Conservation (phyloP, 2,797 vertebrate genomes). For the Helicolenus hilgendorfi region DNA sequence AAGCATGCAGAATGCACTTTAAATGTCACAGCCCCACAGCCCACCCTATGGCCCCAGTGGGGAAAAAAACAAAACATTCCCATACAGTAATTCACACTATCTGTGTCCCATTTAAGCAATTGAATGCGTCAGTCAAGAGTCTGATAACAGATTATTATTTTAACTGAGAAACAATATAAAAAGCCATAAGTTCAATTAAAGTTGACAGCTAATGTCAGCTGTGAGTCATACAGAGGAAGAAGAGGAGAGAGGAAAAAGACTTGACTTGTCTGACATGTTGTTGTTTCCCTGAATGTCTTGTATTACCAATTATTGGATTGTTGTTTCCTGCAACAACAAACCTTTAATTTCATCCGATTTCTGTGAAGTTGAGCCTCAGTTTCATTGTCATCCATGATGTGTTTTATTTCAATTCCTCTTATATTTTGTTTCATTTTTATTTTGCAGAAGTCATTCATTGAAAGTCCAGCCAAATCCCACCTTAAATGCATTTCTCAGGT, state of each 20-base stretch:
- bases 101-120: constrained; percentile 32
- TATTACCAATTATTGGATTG: not conserved
- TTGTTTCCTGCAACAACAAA: not conserved
- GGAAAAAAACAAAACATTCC: not conserved
- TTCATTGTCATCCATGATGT: constrained; percentile 21
- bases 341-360: not conserved
- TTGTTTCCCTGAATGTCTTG: constrained; percentile 7
- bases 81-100: constrained; percentile 17
- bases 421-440: constrained; percentile 91
- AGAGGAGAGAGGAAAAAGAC: constrained; percentile 25
- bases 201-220: constrained; percentile 17
- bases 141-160: constrained; percentile 8
- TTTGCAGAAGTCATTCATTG: constrained; percentile 96
- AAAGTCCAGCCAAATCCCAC: constrained; percentile 92
- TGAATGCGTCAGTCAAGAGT: constrained; percentile 4
- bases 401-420: constrained; percentile 51
- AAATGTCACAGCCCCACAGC: constrained; percentile 73
- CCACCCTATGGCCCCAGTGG: not conserved
- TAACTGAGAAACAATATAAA: not conserved
- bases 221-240: constrained; percentile 18
- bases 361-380: not conserved
- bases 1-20: constrained; percentile 63
- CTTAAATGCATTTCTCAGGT: constrained; percentile 95
- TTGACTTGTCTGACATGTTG: constrained; percentile 8
- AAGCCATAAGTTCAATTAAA: constrained; percentile 22